Conservation (phyloP, 2,797 vertebrate genomes). For the Petrocephalus sullivani region DNA sequence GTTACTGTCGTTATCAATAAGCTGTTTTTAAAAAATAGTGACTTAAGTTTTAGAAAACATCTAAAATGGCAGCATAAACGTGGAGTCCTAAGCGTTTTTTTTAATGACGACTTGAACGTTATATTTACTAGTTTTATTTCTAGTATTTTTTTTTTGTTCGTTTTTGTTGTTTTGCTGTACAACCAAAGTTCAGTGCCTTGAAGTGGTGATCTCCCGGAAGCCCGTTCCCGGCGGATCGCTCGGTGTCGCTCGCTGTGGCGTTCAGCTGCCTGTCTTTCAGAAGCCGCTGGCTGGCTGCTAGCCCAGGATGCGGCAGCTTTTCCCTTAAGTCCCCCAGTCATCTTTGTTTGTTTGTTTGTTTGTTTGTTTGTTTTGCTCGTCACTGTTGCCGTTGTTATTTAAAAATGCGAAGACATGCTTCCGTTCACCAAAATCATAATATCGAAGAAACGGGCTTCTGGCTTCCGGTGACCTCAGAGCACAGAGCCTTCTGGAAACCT, state of each 20-base stretch:
- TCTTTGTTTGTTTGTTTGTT: background rate
- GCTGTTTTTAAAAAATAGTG: constrained; percentile 34
- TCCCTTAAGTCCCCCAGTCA: background rate
- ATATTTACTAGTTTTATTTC: constrained; percentile 3
- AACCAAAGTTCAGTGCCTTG: constrained; percentile 46
- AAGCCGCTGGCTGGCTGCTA: constrained; percentile 70
- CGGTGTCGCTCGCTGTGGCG: constrained; percentile 39
- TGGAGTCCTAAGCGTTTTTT: constrained; percentile 54
- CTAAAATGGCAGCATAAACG: constrained; percentile 38
- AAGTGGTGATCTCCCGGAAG: constrained; percentile 46
- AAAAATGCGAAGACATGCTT: constrained; percentile 30
- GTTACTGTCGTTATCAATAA: constrained; percentile 29
- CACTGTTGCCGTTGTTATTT: constrained; percentile 33
- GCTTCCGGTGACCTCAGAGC: constrained; percentile 28
- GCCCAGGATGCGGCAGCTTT: constrained; percentile 28
- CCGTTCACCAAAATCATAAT: constrained; percentile 22
- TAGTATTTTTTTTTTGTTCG: constrained; percentile 20
- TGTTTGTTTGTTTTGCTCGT: constrained; percentile 26
- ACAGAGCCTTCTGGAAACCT: constrained; percentile 17
- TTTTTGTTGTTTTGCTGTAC: constrained; percentile 47
- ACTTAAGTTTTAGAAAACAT: constrained; percentile 33
- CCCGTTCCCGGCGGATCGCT: constrained; percentile 35
- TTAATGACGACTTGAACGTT: constrained; percentile 59
- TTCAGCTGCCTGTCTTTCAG: constrained; percentile 42
- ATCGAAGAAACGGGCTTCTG: constrained; percentile 22